Evolutionary conservation across 2,888 invertebrate genomes (phyloP).

Genomic region (Dolichopus griseipennis): DNA sequence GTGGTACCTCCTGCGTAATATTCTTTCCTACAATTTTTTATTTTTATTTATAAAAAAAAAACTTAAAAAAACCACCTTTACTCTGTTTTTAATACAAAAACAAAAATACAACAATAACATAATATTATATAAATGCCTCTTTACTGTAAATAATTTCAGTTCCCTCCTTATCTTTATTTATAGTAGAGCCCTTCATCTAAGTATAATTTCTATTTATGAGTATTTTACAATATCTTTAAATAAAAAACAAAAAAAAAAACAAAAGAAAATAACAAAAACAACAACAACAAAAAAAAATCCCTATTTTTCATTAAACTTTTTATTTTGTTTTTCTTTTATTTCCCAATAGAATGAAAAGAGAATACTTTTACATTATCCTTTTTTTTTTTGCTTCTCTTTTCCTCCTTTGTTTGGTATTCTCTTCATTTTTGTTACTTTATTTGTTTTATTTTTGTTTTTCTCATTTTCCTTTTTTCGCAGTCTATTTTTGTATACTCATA

Average conservation of each 20-base stretch:
- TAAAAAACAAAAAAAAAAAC: neutral
- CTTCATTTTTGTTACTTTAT: no score
- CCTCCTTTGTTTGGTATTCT: neutral
- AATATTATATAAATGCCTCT: neutral
- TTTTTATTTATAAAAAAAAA: no score
- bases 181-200: neutral
- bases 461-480: neutral
- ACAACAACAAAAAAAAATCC: neutral
- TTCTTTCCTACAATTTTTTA: no score
- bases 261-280: no score
- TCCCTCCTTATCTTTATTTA: neutral
- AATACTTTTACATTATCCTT: conserved; percentile 1
- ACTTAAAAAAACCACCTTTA: no score
- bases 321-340: neutral
- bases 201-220: neutral
- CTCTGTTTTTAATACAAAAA: no score
- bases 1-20: no score
- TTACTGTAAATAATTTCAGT: neutral
- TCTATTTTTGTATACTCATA: neutral
- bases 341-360: neutral
- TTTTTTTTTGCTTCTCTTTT: neutral
- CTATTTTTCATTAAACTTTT: neutral
- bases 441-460: neutral
- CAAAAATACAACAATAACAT: no score
- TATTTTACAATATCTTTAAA: neutral